Conservation (phyloP, 2,113 vertebrate species). For the Mugil cephalus region DNA sequence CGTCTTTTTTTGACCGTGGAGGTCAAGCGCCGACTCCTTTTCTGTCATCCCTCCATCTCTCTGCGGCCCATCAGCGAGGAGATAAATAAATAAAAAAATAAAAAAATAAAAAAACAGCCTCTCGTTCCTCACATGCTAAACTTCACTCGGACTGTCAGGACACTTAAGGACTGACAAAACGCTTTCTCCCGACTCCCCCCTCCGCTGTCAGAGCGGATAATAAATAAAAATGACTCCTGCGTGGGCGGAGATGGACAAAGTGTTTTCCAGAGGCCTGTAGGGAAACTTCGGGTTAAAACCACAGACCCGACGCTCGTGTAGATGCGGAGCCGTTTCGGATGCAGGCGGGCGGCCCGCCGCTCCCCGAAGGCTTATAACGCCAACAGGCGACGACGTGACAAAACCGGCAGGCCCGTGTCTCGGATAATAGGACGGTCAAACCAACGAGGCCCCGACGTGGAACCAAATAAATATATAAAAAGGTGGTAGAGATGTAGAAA, state of each 20-base stretch:
- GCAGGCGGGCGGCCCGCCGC: constrained; percentile 41
- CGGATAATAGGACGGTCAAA: constrained; percentile 77
- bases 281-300: constrained; percentile 61
- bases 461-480: constrained; percentile 11
- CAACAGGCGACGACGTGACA: constrained; percentile 72
- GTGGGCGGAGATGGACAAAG: constrained; percentile 76
- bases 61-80: constrained; percentile 45
- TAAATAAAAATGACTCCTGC: constrained; percentile 79
- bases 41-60: constrained; percentile 16
- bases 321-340: constrained; percentile 58
- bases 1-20: constrained; percentile 73
- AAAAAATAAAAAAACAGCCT: constrained; percentile 47
- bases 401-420: constrained; percentile 70
- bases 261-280: constrained; percentile 68
- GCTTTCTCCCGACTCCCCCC: constrained; percentile 70
- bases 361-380: constrained; percentile 72
- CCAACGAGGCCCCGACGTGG: constrained; percentile 63
- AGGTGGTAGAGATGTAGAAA: constrained; percentile 54
- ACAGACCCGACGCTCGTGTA: constrained; percentile 52
- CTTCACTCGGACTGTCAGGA: constrained; percentile 82
- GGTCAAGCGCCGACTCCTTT: constrained; percentile 76
- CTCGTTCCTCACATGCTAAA: constrained; percentile 75
- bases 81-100: constrained; percentile 30
- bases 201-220: constrained; percentile 79
- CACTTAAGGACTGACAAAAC: constrained; percentile 84